Base-by-base conservation (phyloP, 1,140 invertebrate genomes). In the Archegozetes longisetosus region DNA sequence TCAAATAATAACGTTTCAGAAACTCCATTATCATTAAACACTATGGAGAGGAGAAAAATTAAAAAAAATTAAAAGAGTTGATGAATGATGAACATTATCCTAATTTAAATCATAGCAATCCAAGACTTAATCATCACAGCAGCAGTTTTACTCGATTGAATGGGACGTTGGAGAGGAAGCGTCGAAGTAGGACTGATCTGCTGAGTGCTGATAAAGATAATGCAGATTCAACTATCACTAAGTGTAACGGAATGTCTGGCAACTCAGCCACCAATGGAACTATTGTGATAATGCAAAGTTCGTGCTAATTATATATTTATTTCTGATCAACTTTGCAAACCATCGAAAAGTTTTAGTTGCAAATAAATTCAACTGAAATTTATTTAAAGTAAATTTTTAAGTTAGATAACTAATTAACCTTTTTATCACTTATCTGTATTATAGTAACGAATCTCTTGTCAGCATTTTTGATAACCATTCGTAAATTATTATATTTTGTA, bases 261-360 rank as follows among this genome's bases (percentile, higher is more conserved):
- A 51, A 51, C 50, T 55, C 53, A 28, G 2, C 13, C 26, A 26
- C 13, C 20, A 27, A 27, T 27, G 24, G 53, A 3, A 20, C 20
- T 22, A 14, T 54, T 59, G 58, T 60, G 58, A 60, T 60, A 60
- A 60, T 60, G 58, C 58, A 60, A 25, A 60, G 58, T 24, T 50
- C 61, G 25, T 52, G 55, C 48, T 50, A n/a, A 56, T 20, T 1
- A 2, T n/a, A n/a, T n/a, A n/a, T n/a, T n/a, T n/a, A n/a, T n/a
- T n/a, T n/a, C n/a, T n/a, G n/a, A n/a, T n/a, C n/a, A n/a, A n/a
- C n/a, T n/a, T n/a, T n/a, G 32, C 6, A 40, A 6, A 40, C 32
- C 32, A 40, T 40, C 17, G 32, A 40, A 40, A 9, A 40, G 32
- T 6, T 40, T 6, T n/a, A n/a, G n/a, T n/a, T n/a, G n/a, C n/a